Evolutionary conservation across 2,113 vertebrate species (phyloP).

Genomic region (Haemorhous mexicanus): DNA sequence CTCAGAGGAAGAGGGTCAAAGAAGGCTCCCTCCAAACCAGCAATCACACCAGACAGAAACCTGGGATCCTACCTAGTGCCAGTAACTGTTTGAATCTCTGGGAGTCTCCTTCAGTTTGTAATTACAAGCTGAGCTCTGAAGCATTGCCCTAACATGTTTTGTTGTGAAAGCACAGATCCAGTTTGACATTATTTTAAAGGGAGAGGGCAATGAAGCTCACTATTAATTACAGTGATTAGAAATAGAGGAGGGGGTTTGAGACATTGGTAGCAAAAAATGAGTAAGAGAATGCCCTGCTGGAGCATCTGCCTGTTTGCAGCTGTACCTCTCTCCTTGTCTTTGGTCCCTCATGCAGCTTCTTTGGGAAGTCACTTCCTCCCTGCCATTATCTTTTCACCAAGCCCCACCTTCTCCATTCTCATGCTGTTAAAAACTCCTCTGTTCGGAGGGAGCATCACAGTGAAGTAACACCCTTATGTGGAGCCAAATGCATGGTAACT

Average conservation of each 20-base stretch:
- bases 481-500: neutral
- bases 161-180: slow-evolving; percentile 51
- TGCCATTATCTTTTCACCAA: neutral
- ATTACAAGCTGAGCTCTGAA: slow-evolving; percentile 52
- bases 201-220: neutral
- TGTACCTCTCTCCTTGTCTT: neutral
- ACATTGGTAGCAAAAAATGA: neutral
- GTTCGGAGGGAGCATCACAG: neutral
- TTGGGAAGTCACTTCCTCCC: neutral
- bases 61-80: neutral
- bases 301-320: neutral
- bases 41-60: neutral
- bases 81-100: slow-evolving; percentile 47
- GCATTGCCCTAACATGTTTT: slow-evolving; percentile 52
- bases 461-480: neutral
- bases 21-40: neutral
- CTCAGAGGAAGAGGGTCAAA: neutral
- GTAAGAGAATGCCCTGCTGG: neutral
- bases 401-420: neutral
- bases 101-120: slow-evolving; percentile 58
- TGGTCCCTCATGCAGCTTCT: neutral
- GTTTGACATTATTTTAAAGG: slow-evolving; percentile 39
- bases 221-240: neutral
- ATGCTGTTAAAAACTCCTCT: neutral
- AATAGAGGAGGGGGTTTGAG: neutral